Base-by-base conservation (phyloP, 2,888 invertebrate genomes). In the Tipula confusa region DNA sequence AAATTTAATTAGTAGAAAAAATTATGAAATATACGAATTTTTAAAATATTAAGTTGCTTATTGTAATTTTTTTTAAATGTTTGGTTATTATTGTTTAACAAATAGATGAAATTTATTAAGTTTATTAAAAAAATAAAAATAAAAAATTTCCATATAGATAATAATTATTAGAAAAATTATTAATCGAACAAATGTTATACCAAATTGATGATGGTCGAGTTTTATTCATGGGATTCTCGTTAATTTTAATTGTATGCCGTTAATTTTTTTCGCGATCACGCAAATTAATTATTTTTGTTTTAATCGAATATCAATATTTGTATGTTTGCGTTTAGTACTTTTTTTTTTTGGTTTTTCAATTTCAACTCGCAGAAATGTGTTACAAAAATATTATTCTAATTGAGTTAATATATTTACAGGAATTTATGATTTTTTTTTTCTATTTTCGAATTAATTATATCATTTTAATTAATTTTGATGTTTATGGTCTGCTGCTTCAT, bases 21-120 rank as follows among this genome's bases (percentile, higher is more conserved):
- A 64, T 64, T 64, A 64, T 64, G 64, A 64, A 64, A 64, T 64
- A 64, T 64, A 64, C 24, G 64, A 64, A 64, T 64, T 64, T 24
- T 64, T 64, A 64, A 64, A 64, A 64, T 64, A 64, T 64, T 64
- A 64, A 64, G 64, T 64, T 64, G 64, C 64, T 64, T 64, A n/a
- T n/a, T 43, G n/a, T 43, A 31, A 31, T 31, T 38, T 38, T 13
- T 38, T 64, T 64, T 24, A 24, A 64, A 11, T 24, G 24, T 64
- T 64, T 64, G 64, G 64, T 64, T 64, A 64, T 64, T 64, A 64
- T 64, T 64, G 64, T 64, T 64, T 6, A 64, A 64, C 13, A 48
- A 64, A 64, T 64, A 64, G 7, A n/a, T n/a, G 64, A 64, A 64
- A 64, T 64, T 64, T 64, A 64, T 64, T 64, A 64, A 64, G 64